These are phyloP conservation scores for Loxodonta africana DNA, from an alignment of 2,113 vertebrate species.

Conservation along the genomic window DNA sequence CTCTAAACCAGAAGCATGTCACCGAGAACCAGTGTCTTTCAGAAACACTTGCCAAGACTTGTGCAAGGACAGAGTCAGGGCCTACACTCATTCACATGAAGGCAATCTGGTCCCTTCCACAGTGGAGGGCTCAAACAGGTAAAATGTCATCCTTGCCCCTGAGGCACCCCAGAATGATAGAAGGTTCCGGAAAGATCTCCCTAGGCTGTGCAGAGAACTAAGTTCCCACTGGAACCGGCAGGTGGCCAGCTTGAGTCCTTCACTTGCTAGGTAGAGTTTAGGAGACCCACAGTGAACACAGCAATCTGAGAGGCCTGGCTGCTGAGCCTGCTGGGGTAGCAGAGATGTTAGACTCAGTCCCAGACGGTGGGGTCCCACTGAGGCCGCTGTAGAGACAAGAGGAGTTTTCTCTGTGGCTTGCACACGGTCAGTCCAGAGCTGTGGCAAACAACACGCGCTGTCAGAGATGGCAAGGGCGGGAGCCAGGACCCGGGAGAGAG, in stretches of 20 bases:
- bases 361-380: neutral
- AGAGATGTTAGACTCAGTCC: neutral
- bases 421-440: conserved; percentile 61
- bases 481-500: neutral
- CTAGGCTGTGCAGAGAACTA: neutral
- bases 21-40: neutral
- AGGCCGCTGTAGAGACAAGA: conserved; percentile 33
- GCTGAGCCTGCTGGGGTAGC: neutral
- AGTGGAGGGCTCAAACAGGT: neutral
- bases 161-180: accelerated
- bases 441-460: conserved; percentile 34
- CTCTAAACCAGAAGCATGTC: neutral
- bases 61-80: neutral
- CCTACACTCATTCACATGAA: neutral
- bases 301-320: conserved; percentile 37
- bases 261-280: neutral
- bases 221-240: neutral
- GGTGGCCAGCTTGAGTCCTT: neutral
- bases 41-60: neutral
- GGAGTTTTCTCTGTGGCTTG: conserved; percentile 30
- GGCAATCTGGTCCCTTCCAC: neutral
- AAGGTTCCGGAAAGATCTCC: neutral
- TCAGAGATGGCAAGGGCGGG: neutral
- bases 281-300: neutral
- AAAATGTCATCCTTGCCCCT: neutral